phyloP scores from a whole-genome alignment of 2,888 invertebrate species.

The Drosophila sordidula region DNA sequence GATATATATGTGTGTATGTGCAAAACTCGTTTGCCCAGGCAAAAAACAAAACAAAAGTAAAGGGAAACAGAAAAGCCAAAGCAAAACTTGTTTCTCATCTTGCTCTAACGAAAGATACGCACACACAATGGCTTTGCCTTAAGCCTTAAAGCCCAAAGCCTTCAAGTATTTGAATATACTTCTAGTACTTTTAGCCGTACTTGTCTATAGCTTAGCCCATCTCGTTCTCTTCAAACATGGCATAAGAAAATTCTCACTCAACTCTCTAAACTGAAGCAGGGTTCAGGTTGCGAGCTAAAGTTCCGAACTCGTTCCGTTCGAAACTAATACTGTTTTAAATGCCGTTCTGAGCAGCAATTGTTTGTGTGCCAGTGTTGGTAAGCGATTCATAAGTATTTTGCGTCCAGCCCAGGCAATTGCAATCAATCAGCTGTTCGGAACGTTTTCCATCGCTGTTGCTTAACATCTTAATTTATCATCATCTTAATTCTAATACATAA shows the following conservation, averaged over 20 bases:
- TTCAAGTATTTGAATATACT: conserved; percentile 22
- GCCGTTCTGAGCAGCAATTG: conserved; percentile 58
- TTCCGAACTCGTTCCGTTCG: conserved; percentile 79
- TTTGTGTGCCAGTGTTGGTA: conserved; percentile 50
- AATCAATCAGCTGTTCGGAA: conserved; percentile 60
- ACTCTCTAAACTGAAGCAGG: conserved; percentile 61
- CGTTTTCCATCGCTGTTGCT: conserved; percentile 59
- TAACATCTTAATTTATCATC: conserved; percentile 45
- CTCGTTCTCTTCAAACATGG: conserved; percentile 16
- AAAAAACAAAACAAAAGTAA: conserved; percentile 2
- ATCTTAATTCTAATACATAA: conserved; percentile 10
- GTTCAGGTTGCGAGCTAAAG: conserved; percentile 77
- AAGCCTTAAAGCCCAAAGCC: conserved; percentile 20
- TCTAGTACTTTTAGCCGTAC: conserved; percentile 3
- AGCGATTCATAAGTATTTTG: conserved; percentile 15
- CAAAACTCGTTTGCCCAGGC: conserved; percentile 28
- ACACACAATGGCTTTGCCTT: conserved; percentile 19
- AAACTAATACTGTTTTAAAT: conserved; percentile 67
- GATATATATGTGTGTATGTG: conserved; percentile 15
- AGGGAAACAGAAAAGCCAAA: conserved; percentile 10
- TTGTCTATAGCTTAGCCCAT: conserved; percentile 5
- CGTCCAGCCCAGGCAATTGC: conserved; percentile 31
- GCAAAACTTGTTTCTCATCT: conserved; percentile 41
- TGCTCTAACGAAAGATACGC: neutral
- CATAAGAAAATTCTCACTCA: conserved; percentile 60